A percentile compares a stretch with the other conserved stretches of the same genome.
Conservation (phyloP, 30 jellyfish, hydroid and myxozoan genomes). For the Cassiopea xamachana region DNA sequence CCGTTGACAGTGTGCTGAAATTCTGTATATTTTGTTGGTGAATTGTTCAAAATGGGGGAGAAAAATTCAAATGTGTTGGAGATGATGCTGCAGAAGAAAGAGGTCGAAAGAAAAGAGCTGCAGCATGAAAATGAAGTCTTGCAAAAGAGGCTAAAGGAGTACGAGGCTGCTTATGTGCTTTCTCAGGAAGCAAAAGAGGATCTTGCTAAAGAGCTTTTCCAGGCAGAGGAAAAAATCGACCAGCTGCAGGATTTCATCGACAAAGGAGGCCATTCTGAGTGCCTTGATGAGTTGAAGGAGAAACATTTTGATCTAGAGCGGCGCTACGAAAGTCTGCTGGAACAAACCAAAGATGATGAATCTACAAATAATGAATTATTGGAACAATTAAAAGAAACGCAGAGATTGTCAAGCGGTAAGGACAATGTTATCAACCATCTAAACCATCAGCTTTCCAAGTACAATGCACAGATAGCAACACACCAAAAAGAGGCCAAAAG, state of each 20-base stretch:
- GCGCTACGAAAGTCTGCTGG: constrained; percentile 28
- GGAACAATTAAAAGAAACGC: constrained; percentile 67
- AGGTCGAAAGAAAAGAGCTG: constrained; percentile 55
- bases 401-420: constrained; percentile 60
- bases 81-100: constrained; percentile 75
- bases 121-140: constrained; percentile 59
- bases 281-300: constrained; percentile 47
- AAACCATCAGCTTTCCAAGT: constrained; percentile 63
- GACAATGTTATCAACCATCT: constrained; percentile 61
- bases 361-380: constrained; percentile 50
- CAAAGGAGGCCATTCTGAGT: constrained; percentile 30
- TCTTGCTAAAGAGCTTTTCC: constrained; percentile 73
- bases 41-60: constrained; percentile 39
- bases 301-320: constrained; percentile 48
- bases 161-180: constrained; percentile 55
- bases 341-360: constrained; percentile 72
- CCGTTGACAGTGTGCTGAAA: background rate
- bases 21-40: background rate
- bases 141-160: constrained; percentile 54
- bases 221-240: constrained; percentile 65
- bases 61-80: constrained; percentile 60
- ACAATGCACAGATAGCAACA: constrained; percentile 19
- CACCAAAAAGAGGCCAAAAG: constrained; percentile 61
- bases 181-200: constrained; percentile 69
- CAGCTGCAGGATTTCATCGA: constrained; percentile 62